These are phyloP conservation scores for Nasonia giraulti DNA, from an alignment of 1,140 invertebrate species.

Conservation along the genomic window DNA sequence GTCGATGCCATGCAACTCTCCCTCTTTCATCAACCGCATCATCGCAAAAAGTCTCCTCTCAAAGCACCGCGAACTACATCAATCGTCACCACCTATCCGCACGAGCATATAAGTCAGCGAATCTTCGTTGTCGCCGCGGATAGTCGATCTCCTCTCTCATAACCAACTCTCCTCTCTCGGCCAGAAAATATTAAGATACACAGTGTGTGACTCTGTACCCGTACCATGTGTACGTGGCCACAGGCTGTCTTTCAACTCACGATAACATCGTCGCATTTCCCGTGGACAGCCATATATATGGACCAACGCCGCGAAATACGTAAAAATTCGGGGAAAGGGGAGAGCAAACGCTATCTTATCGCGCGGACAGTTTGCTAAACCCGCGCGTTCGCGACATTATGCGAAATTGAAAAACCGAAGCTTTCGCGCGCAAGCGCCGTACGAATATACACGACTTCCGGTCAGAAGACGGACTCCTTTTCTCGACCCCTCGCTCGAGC, in stretches of 20 bases:
- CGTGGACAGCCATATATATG: conserved; percentile 72
- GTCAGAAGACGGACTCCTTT: conserved; percentile 52
- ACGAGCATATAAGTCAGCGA: conserved; percentile 22
- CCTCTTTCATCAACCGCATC: neutral
- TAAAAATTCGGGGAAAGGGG: conserved; percentile 10
- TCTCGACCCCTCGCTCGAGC: conserved; percentile 4
- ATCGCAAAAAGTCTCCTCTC: neutral
- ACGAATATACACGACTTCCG: conserved; percentile 61
- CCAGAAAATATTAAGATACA: conserved; percentile 45
- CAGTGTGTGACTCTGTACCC: neutral
- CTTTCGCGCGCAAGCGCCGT: conserved; percentile 29
- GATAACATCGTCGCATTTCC: conserved; percentile 76
- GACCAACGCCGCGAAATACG: conserved; percentile 54
- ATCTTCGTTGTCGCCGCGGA: conserved; percentile 20
- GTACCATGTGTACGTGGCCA: no score
- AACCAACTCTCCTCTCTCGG: neutral
- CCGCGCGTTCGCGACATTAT: conserved; percentile 67
- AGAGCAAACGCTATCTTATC: conserved; percentile 68
- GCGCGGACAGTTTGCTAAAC: conserved; percentile 64
- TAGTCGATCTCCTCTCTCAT: conserved; percentile 8
- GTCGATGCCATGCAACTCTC: no score
- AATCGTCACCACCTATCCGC: neutral
- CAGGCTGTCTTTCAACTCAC: neutral
- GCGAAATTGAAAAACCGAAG: conserved; percentile 73
- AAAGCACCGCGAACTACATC: neutral